Evolutionary conservation across 2,797 vertebrate genomes (phyloP).

Genomic region (Sciurus vulgaris): DNA sequence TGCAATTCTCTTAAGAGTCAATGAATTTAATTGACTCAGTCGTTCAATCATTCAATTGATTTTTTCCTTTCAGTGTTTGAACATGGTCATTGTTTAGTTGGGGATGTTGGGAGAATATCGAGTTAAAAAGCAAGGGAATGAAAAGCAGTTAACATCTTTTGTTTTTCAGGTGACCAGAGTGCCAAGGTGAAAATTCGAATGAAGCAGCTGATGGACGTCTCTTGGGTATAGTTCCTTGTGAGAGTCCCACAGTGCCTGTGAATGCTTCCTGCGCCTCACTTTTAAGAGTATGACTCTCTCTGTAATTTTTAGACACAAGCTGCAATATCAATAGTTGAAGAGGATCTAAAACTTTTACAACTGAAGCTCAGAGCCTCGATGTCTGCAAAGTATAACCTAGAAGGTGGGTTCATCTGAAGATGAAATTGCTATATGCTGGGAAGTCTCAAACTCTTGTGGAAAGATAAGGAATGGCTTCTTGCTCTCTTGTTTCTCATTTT

Average conservation of each 20-base stretch:
- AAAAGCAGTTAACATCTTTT: constrained; percentile 51
- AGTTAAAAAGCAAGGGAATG: constrained; percentile 44
- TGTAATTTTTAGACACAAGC: constrained; percentile 92
- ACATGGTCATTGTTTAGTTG: not conserved
- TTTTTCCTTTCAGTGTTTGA: constrained; percentile 31
- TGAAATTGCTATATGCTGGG: not conserved
- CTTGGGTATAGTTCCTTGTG: constrained; percentile 90
- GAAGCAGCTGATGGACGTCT: constrained; percentile 98
- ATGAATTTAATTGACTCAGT: not conserved
- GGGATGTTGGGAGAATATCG: not conserved
- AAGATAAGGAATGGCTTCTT: not conserved
- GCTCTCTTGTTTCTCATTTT: not conserved
- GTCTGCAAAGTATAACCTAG: constrained; percentile 92
- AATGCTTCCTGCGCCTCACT: not conserved
- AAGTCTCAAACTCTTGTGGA: not conserved
- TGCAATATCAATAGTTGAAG: constrained; percentile 94
- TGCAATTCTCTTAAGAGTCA: not conserved
- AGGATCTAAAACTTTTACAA: constrained; percentile 94
- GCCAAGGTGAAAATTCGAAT: constrained; percentile 92
- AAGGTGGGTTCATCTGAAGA: constrained; percentile 89
- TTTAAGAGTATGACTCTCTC: constrained; percentile 65
- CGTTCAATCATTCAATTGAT: not conserved
- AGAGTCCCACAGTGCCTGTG: not conserved
- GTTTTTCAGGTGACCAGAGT: constrained; percentile 90
- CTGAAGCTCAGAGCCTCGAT: constrained; percentile 92